A percentile compares a stretch with the other conserved stretches of the same genome.
Conservation (phyloP, 2,797 vertebrate species). For the Nasua narica region DNA sequence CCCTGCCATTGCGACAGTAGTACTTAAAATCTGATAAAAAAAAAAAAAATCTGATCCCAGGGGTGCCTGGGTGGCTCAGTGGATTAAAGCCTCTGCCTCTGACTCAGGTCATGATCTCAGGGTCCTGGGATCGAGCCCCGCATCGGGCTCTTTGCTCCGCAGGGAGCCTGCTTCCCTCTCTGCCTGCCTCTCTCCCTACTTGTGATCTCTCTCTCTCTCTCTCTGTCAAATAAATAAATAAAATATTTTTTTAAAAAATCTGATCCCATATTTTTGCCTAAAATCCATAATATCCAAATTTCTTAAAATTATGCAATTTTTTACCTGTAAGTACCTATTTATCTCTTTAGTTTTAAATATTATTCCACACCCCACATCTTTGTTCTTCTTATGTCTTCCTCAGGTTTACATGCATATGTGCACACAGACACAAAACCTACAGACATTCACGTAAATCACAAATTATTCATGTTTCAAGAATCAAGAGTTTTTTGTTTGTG, state of each 20-base stretch:
- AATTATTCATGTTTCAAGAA: not conserved
- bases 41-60: not conserved
- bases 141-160: too few relatives aligned
- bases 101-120: too few relatives aligned
- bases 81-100: too few relatives aligned
- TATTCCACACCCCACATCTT: not conserved
- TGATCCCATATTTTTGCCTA: not conserved
- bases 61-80: too few relatives aligned
- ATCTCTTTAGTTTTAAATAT: not conserved
- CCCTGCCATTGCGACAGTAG: not conserved
- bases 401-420: not conserved
- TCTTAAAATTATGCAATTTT: not conserved
- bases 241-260: not conserved
- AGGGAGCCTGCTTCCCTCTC: too few relatives aligned
- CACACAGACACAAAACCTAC: not conserved
- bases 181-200: too few relatives aligned
- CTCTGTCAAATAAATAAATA: too few relatives aligned
- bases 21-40: constrained; percentile 14
- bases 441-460: not conserved
- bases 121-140: too few relatives aligned
- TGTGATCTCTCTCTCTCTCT: too few relatives aligned
- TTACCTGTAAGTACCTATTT: not conserved
- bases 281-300: not conserved
- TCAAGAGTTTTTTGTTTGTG: constrained; percentile 18
- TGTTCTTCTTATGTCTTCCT: not conserved